Base-by-base conservation (phyloP, 2,888 invertebrate genomes). In the Temnothorax ravouxi region DNA sequence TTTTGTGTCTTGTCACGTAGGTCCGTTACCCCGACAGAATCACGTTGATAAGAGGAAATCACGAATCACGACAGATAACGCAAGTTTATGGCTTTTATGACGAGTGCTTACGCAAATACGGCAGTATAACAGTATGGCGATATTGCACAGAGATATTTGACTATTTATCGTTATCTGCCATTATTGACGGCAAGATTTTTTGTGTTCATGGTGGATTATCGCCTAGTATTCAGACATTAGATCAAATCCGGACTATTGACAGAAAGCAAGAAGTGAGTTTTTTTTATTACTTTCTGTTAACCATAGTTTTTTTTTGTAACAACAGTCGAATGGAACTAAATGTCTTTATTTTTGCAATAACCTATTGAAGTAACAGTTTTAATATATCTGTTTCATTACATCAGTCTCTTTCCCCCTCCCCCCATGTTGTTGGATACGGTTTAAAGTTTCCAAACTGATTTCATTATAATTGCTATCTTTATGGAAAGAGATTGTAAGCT, bases 1-100 rank as follows among this genome's bases (percentile, higher is more conserved):
- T 13, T 50, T 44, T 52, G 47, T 66, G 11, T 66, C 3, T 66
- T 64, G 9, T n/a, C 41, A 13, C 52, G 98, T 34, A 34, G 98
- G 99, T 99, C 80, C 97, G 99, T 88, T 99, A 99, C 95, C 99
- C 99, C 85, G 99, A 99, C 95, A 97, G 99, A 94, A 99, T 99
- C 89, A 99, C 99, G 88, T 95, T 99, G 91, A 99, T 99, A 92
- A 96, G 99, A 93, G 99, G 99, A 59, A 99, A 99, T 95, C 99
- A 99, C 93, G 99, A 99, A 95, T 99, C 99, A 86, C 96, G 99
- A 92, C 99, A 99, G 95, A 99, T 99, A 87, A 99, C 99, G 86
- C 99, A 99, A 96, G 99, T 99, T 8, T 99, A 99, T 95, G 99
- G 99, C 9, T 99, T 99, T 95, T 99, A 99, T 95, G 99, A 99